Base-by-base conservation (phyloP, 2,113 vertebrate genomes). In the Hyla sarda region DNA sequence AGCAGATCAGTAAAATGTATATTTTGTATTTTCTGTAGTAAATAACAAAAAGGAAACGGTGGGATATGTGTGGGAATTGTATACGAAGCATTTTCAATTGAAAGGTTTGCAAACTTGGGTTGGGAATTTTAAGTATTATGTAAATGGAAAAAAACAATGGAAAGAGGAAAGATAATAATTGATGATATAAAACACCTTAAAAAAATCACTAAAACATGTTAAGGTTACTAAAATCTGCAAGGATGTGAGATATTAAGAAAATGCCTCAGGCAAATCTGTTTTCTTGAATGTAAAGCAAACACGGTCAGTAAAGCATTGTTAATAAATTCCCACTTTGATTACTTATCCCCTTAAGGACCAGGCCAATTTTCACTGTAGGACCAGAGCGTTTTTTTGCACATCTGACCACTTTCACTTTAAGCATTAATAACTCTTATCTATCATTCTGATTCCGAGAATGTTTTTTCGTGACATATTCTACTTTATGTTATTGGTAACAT, bases 151-250 rank as follows among this genome's bases (percentile, higher is more conserved):
- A n/a, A n/a, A n/a, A n/a, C n/a, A n/a, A n/a, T n/a, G n/a, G n/a
- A n/a, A n/a, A n/a, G n/a, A n/a, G n/a, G n/a, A n/a, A n/a, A 23
- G 74, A 32, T 30, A 77, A 30, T 19, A 54, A 76, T 76, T 76
- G 52, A 25, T 23, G 25, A 19, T 4, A 76, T 30, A 77, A 77
- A 54, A 10, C 74, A 77, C 23, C 74, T 77, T 76, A 52, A 76
- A 76, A 52, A 75, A 9, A 75, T 14, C n/a, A n/a, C 13, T 10
- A 58, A 62, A 50, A 76, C 48, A 77, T 28, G 50, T 52, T 77
- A 23, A 54, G 16, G 16, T 54, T 77, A 32, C 28, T 77, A 54
- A 28, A 54, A 54, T 77, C 28, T 34, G 17, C 19, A 52, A 32
- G 48, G 54, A 34, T 54, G 48, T 28, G 3, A 3, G 50, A 77